Percentiles rank a stretch among this genome's conserved stretches.
These are phyloP conservation scores for Selenia dentaria DNA, from an alignment of 2,888 invertebrate genomes.

Conservation along the genomic window DNA sequence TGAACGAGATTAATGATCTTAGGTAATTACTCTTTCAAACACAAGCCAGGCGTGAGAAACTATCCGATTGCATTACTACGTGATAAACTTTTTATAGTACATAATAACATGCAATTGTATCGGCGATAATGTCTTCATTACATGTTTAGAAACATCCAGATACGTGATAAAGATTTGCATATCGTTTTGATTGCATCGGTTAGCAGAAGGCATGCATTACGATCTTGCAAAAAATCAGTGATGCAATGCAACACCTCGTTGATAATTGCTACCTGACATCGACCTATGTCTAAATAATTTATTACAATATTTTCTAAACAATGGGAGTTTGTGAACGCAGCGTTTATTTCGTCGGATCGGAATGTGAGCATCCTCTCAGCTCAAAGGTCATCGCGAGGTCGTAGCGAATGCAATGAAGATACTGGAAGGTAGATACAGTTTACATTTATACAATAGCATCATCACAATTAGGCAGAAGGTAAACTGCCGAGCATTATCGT, in stretches of 20 bases:
- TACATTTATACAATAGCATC: conserved; percentile 51
- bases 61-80: conserved; percentile 41
- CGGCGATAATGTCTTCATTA: conserved; percentile 31
- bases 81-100: conserved; percentile 42
- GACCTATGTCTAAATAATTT: conserved; percentile 35
- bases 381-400: conserved; percentile 73
- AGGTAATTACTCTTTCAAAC: conserved; percentile 48
- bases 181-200: conserved; percentile 17
- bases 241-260: conserved; percentile 25
- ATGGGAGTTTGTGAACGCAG: conserved; percentile 54
- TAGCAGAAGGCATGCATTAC: conserved; percentile 6
- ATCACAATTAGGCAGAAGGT: conserved; percentile 63
- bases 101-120: conserved; percentile 35
- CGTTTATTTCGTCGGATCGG: conserved; percentile 64
- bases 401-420: conserved; percentile 45
- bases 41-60: conserved; percentile 51
- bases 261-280: conserved; percentile 33
- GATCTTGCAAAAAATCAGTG: conserved; percentile 20
- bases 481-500: conserved; percentile 42
- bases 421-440: conserved; percentile 45
- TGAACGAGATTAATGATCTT: conserved; percentile 52
- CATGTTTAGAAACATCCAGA: conserved; percentile 18
- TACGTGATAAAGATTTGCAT: conserved; percentile 21
- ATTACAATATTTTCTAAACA: conserved; percentile 44
- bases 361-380: conserved; percentile 73